phyloP scores from a whole-genome alignment of 2,888 invertebrate species.

The Oegoconia quadripuncta region DNA sequence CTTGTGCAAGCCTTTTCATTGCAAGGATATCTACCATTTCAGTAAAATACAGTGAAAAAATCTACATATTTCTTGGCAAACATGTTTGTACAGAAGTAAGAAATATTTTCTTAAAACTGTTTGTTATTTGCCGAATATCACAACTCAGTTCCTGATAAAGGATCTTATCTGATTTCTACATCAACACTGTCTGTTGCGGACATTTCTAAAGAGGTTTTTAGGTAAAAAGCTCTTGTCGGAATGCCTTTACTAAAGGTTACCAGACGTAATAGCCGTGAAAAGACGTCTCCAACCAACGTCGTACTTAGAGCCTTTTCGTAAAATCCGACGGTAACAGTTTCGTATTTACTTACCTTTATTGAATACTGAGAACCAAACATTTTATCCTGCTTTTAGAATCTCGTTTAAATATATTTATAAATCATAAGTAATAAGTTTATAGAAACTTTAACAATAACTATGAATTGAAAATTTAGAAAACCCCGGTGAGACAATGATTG shows the following conservation, averaged over 20 bases:
- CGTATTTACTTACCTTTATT: background rate
- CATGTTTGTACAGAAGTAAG: no score
- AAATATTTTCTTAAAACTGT: background rate
- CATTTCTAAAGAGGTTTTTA: constrained; percentile 31
- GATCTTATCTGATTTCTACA: constrained; percentile 18
- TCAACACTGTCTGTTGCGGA: constrained; percentile 30
- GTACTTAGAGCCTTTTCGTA: constrained; percentile 23
- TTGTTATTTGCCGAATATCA: background rate
- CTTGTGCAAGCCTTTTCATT: constrained; percentile 1
- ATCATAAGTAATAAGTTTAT: no score
- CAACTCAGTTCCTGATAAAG: no score
- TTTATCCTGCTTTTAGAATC: background rate
- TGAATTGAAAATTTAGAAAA: no score
- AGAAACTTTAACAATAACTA: no score
- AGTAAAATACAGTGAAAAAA: background rate
- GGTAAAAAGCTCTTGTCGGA: constrained; percentile 30
- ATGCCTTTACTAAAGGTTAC: constrained; percentile 31
- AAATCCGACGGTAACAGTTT: constrained; percentile 14
- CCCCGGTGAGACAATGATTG: no score
- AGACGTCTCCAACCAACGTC: constrained; percentile 29
- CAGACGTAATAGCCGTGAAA: constrained; percentile 36
- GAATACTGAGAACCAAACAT: no score
- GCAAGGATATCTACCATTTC: background rate
- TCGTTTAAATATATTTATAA: background rate
- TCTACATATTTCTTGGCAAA: background rate